Evolutionary conservation across 2,797 vertebrate genomes (phyloP), one percentile per base, ranked within the genome.

Genomic region (Cichlasoma orientale): DNA sequence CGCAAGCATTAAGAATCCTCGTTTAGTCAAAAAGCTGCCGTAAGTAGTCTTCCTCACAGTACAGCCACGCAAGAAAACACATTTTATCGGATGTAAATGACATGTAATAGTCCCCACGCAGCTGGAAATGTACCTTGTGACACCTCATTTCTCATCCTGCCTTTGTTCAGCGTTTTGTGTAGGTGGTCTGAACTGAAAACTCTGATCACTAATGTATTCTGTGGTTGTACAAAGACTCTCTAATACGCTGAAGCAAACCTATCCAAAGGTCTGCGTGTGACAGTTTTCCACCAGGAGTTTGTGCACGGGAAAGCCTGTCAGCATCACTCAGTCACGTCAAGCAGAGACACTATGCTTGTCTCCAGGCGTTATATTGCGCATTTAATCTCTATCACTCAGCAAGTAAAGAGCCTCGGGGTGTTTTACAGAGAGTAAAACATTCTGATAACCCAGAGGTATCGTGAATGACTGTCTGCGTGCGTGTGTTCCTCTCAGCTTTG

Each of bases 311-410:
- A 87, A 88, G 75, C 74, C 89, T 90, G 92, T 92, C 91, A 89
- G 89, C 90, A 90, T 92, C 93, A 92, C 83, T 94, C 93, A 91
- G 84, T 82, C 87, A 82, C 71, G 82, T 92, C 92, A 89, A 75
- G 78, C 85, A 59, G 80, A 90, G 84, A 89, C 83, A 78, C 79
- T 59, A 74, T 69, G 77, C 78, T 75, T 92, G 91, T 90, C 93
- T 91, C 78, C 89, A 82, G 89, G 88, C 86, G 82, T 86, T 86
- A 86, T 85, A 90, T 77, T 88, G 88, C 90, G 87, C 91, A 90
- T 93, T 93, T 94, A 90, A 94, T 94, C 92, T 92, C 85, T 79
- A 89, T 89, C 92, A 89, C 79, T 94, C 91, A 82, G 87, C 90
- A 77, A 91, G 86, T 7, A 79, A 68, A 83, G 29, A 53, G 91